Conservation (phyloP, 1,140 invertebrate genomes). For the Episyrphus balteatus region DNA sequence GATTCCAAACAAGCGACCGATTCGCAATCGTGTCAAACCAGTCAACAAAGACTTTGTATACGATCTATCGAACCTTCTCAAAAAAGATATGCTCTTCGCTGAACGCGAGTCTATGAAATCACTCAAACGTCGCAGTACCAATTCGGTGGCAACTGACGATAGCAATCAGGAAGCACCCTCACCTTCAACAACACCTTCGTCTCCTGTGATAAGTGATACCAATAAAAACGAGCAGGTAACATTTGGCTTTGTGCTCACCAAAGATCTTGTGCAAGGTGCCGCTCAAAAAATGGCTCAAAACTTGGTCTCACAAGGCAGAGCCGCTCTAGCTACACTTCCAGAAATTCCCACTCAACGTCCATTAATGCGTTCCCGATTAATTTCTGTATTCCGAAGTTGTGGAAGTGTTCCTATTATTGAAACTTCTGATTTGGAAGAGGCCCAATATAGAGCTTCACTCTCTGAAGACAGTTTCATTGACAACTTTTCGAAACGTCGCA, state of each 20-base stretch:
- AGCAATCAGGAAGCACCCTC: not conserved
- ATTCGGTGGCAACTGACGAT: slow-evolving; percentile 3
- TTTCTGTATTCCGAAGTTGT: slow-evolving; percentile 13
- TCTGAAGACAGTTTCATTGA: slow-evolving; percentile 25
- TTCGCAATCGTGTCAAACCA: slow-evolving; percentile 50
- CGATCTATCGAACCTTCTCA: slow-evolving; percentile 46
- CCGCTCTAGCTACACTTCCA: slow-evolving; percentile 23
- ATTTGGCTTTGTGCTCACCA: slow-evolving; percentile 6
- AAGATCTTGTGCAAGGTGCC: slow-evolving; percentile 16
- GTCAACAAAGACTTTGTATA: slow-evolving; percentile 58
- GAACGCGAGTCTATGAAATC: slow-evolving; percentile 1
- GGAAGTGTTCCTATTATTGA: slow-evolving; percentile 7
- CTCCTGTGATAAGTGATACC: slow-evolving; percentile 4
- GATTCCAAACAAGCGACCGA: slow-evolving; percentile 37
- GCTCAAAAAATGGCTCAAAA: slow-evolving; percentile 21
- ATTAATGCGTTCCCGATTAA: slow-evolving; percentile 24
- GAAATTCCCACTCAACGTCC: slow-evolving; percentile 28
- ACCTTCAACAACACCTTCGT: not conserved
- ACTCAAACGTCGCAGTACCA: slow-evolving; percentile 6
- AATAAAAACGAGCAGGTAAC: not conserved
- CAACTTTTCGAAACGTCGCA: slow-evolving; percentile 26
- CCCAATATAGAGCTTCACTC: slow-evolving; percentile 8
- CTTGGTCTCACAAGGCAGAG: slow-evolving; percentile 19
- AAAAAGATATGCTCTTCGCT: slow-evolving; percentile 19
- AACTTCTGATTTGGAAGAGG: slow-evolving; percentile 8